Base-by-base conservation (phyloP, 2,888 invertebrate genomes). In the Biston stratarius region DNA sequence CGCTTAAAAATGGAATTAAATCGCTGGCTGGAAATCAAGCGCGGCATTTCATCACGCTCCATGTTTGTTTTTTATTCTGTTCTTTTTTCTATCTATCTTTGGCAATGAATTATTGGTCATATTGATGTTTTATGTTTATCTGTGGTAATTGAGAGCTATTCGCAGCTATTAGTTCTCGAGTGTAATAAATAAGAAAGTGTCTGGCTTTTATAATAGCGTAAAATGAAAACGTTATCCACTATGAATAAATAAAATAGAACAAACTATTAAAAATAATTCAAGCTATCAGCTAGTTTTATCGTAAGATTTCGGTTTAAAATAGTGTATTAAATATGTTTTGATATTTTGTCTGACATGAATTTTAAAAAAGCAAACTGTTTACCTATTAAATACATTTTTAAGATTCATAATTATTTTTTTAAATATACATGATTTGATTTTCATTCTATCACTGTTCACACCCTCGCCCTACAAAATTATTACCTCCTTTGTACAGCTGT, bases 1-100 rank as follows among this genome's bases (percentile, higher is more conserved):
- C 73, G 80, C 80, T 78, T 76, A 69, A 74, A 75, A 77, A 74
- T 73, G 56, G 63, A 63, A 62, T 51, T 34, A 71, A 82, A 85
- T 87, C 79, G 53, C 83, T 84, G 69, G 36, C 45, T 74, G 71
- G 79, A 83, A 84, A 77, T 84, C 77, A 82, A 74, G 84, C 87
- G 83, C 47, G 60, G 73, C 79, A 77, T 81, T 71, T 70, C 62
- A 70, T 64, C 88, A 87, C 87, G 85, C 81, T 68, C 58, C 57
- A 8, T 52, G 38, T 62, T 15, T 38, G 36, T 11, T 53, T 42
- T 58, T 65, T 59, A 40, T 15, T 14, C 49, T 60, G 56, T 58
- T 61, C 49, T 67, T 48, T 65, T n/a, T 58, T 57, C 42, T 60
- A 33, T 42, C 14, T 55, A 42, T 69, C 38, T 65, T 70, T 67